A percentile compares a stretch with the other conserved stretches of the same genome.
phyloP scores from a whole-genome alignment of 2,888 invertebrate species.

The Apotomis turbidana region DNA sequence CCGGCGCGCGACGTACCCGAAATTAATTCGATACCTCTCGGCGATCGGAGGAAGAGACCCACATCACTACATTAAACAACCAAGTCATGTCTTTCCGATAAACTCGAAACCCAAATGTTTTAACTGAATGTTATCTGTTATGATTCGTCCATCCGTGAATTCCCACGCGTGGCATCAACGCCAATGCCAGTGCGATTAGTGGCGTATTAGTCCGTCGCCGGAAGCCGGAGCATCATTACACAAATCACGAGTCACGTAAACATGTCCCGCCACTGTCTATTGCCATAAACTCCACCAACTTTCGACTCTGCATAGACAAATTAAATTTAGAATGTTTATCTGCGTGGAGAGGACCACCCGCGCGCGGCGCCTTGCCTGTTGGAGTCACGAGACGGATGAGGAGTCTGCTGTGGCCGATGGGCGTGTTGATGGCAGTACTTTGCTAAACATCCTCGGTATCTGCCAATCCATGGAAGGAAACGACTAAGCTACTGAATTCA shows the following conservation, averaged over 20 bases:
- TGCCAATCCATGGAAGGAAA: background rate
- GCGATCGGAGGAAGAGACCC: conserved; percentile 11
- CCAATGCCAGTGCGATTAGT: conserved; percentile 27
- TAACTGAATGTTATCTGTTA: conserved; percentile 5
- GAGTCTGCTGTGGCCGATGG: background rate
- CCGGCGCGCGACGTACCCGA: conserved; percentile 60
- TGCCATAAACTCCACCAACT: conserved; percentile 23
- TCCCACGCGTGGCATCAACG: conserved; percentile 18
- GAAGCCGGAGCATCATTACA: conserved; percentile 27
- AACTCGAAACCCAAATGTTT: conserved; percentile 4
- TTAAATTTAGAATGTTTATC: conserved; percentile 25
- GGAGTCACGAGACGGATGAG: conserved; percentile 4
- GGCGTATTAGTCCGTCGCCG: conserved; percentile 9
- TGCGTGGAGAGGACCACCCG: conserved; percentile 31
- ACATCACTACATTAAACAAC: conserved; percentile 3
- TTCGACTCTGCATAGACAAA: conserved; percentile 8
- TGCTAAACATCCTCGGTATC: conserved; percentile 11
- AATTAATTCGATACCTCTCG: conserved; percentile 52
- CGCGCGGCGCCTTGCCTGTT: background rate
- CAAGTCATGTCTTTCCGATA: background rate
- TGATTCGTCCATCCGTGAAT: conserved; percentile 6
- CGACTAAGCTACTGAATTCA: background rate
- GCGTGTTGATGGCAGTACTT: conserved; percentile 9
- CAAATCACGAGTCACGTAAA: conserved; percentile 29
- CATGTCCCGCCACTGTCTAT: conserved; percentile 18